These are phyloP conservation scores for Chydorus sphaericus DNA, from an alignment of 2,888 invertebrate genomes.

Conservation along the genomic window DNA sequence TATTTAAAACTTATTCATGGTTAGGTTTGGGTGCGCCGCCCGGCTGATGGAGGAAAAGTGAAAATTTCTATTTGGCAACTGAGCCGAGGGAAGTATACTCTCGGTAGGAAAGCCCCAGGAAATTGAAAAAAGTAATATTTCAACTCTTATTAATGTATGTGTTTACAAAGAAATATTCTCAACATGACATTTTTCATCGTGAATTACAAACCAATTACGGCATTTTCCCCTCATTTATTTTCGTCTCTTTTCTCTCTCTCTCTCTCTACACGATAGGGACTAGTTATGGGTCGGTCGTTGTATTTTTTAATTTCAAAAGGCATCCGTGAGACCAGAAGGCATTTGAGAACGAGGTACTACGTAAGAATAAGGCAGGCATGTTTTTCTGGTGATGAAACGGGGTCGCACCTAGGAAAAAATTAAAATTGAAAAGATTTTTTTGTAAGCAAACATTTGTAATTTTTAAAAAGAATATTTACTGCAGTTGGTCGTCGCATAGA, in stretches of 20 bases:
- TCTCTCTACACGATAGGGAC: too few relatives aligned
- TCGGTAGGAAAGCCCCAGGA: conserved; percentile 55
- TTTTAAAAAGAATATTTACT: not conserved
- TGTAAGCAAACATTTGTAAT: not conserved
- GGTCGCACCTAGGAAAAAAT: conserved; percentile 4
- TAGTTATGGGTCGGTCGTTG: not conserved
- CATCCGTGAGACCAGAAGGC: conserved; percentile 11
- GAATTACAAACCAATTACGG: not conserved
- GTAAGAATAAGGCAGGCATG: conserved; percentile 12
- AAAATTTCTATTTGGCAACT: conserved; percentile 70
- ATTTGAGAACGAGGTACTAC: conserved; percentile 7
- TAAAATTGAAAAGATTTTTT: not conserved
- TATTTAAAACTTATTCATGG: conserved; percentile 26
- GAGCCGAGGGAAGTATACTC: conserved; percentile 71
- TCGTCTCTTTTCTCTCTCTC: too few relatives aligned
- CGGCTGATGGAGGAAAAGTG: conserved; percentile 58
- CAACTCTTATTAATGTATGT: too few relatives aligned
- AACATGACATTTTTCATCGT: too few relatives aligned
- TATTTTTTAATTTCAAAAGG: not conserved
- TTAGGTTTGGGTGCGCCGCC: conserved; percentile 81
- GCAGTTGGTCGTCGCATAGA: conserved; percentile 3
- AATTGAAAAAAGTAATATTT: too few relatives aligned
- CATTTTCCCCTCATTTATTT: not conserved
- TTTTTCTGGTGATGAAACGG: conserved; percentile 5
- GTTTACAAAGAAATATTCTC: too few relatives aligned